phyloP scores from a whole-genome alignment of 1,140 invertebrate genomes.

The Drosophila murphyi region DNA sequence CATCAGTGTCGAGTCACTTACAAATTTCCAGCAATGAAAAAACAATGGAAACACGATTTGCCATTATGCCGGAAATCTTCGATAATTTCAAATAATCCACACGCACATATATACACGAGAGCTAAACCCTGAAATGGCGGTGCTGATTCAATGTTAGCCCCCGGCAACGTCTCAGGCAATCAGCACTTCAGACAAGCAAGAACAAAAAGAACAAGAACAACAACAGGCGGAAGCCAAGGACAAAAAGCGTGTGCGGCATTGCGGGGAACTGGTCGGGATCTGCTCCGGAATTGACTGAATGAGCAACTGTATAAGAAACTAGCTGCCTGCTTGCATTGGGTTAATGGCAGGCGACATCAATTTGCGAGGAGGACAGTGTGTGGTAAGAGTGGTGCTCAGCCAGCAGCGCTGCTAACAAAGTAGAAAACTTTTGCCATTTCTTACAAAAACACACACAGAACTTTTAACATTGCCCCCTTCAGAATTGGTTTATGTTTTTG shows the following conservation, averaged over 20 bases:
- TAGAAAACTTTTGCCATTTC: conserved; percentile 46
- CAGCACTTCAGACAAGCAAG: conserved; percentile 46
- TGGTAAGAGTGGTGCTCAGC: not conserved
- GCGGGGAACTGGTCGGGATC: conserved; percentile 25
- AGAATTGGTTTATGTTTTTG: conserved; percentile 19
- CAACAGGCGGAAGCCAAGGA: conserved; percentile 37
- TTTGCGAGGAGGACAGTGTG: not conserved
- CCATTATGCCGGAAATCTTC: conserved; percentile 70
- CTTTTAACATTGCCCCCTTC: conserved; percentile 63
- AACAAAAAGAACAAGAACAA: conserved; percentile 25
- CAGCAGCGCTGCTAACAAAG: conserved; percentile 31
- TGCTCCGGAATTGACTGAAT: conserved; percentile 26
- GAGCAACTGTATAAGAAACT: conserved; percentile 22
- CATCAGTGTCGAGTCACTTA: conserved; percentile 39
- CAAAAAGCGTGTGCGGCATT: conserved; percentile 41
- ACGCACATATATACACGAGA: conserved; percentile 29
- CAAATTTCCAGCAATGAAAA: conserved; percentile 54
- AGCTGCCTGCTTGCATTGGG: conserved; percentile 29
- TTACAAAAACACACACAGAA: conserved; percentile 50
- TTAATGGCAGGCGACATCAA: conserved; percentile 37
- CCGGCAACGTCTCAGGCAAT: conserved; percentile 55
- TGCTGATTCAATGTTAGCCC: conserved; percentile 39
- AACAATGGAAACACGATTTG: conserved; percentile 57
- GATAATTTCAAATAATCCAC: conserved; percentile 74
- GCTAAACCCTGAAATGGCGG: conserved; percentile 28